Evolutionary conservation across 2,888 invertebrate genomes (phyloP), one percentile per base, ranked within the genome.

Genomic region (Apamea epomidion): DNA sequence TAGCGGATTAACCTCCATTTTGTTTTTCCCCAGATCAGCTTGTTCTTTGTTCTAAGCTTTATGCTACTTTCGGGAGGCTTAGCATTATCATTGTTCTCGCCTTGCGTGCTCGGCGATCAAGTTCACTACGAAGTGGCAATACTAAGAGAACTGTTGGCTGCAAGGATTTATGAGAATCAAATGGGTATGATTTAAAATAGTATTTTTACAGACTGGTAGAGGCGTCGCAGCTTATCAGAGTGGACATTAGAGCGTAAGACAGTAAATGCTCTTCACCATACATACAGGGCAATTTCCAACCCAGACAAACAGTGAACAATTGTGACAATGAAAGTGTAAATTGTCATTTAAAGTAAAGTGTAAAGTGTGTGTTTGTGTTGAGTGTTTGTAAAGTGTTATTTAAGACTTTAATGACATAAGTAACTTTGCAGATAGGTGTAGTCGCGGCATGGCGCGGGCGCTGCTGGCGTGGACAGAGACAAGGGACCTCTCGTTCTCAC

Each of bases 381-480:
- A n/a, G n/a, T n/a, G n/a, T n/a, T n/a, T n/a, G n/a, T n/a, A n/a
- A n/a, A n/a, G n/a, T n/a, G n/a, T n/a, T 48, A 48, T 32, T 69
- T 18, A 37, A 18, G 18, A 32, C 21, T 37, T 70, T 16, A 74
- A 58, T 25, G 14, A 54, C 5, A 25, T 42, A 42, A 29, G 8
- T 48, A 29, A n/a, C 7, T 81, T 94, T 92, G n/a, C 93, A 97
- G 97, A 95, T 83, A 95, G 94, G 85, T 80, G 90, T 0, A 92
- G 93, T 29, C 94, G 95, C 2, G 92, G 93, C 32, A 90, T 93
- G 21, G 94, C 95, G 0, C 94, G 95, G 5, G 94, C 95, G 1
- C 90, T 97, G 8, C 89, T 96, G 21, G 92, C 94, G 1, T 91
- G 96, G 83, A 95, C 95, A 1, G 94, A 95, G 83, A 93, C 94